phyloP scores from a whole-genome alignment of 2,797 vertebrate genomes.

The Aphelocoma californica region DNA sequence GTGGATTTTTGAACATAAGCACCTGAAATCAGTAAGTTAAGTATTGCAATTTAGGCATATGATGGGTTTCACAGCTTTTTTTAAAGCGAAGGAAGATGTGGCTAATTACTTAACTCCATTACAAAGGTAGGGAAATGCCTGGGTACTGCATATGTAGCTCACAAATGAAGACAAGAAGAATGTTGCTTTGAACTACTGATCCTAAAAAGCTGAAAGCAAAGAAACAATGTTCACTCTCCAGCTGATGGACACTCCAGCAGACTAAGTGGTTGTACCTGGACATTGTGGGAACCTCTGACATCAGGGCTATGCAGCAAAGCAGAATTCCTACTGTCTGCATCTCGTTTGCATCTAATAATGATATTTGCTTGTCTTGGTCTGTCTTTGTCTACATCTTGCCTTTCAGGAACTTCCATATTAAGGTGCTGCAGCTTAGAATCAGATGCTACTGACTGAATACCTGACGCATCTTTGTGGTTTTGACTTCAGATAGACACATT shows the following conservation, averaged over 20 bases:
- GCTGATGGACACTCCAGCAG: background rate
- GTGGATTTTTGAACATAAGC: background rate
- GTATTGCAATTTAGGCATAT: background rate
- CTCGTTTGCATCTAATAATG: background rate
- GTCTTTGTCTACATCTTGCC: background rate
- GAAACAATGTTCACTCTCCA: background rate
- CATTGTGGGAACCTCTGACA: background rate
- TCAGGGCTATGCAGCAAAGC: background rate
- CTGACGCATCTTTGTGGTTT: slow-evolving; percentile 9
- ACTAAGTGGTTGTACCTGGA: background rate
- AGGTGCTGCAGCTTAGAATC: background rate
- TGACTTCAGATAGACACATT: slow-evolving; percentile 20
- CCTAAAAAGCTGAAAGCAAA: background rate
- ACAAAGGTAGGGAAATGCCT: background rate
- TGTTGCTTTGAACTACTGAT: background rate
- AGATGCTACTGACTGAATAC: slow-evolving; percentile 23
- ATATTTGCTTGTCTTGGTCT: background rate
- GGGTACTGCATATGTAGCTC: background rate
- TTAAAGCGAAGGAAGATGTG: background rate
- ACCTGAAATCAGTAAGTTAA: background rate
- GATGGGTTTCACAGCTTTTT: background rate
- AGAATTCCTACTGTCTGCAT: background rate
- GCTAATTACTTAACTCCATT: background rate
- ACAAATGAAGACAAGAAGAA: background rate
- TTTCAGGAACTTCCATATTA: background rate